Evolutionary conservation across 1,140 invertebrate species (phyloP).

Genomic region (Copidosoma floridanum): DNA sequence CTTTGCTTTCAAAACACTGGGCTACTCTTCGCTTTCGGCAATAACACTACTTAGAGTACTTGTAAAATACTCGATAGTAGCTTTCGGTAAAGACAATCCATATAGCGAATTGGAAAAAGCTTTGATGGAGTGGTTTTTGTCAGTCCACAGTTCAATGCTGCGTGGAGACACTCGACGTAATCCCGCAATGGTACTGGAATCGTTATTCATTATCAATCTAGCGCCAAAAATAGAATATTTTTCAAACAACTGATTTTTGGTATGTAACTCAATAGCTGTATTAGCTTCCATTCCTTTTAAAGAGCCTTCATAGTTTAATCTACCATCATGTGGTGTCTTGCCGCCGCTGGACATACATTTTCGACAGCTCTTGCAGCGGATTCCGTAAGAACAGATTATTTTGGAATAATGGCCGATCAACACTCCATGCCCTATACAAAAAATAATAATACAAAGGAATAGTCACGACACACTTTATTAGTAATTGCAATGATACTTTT

Average conservation of each 20-base stretch:
- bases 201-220: too few relatives aligned
- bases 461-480: too few relatives aligned
- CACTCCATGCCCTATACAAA: too few relatives aligned
- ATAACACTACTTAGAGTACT: conserved; percentile 15
- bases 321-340: conserved; percentile 19
- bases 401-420: too few relatives aligned
- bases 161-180: conserved; percentile 1
- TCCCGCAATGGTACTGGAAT: conserved; percentile 9
- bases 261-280: conserved; percentile 13
- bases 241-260: too few relatives aligned
- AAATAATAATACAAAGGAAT: too few relatives aligned
- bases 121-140: conserved; percentile 22
- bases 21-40: conserved; percentile 17
- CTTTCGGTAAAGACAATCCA: background rate
- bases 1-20: conserved; percentile 18
- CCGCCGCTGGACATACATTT: background rate
- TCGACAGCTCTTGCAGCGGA: too few relatives aligned
- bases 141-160: too few relatives aligned
- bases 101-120: background rate
- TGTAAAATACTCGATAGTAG: conserved; percentile 23
- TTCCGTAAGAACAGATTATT: conserved; percentile 16
- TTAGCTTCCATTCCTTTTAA: too few relatives aligned
- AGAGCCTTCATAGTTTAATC: too few relatives aligned
- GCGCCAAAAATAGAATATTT: too few relatives aligned
- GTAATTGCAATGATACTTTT: too few relatives aligned